phyloP scores from a whole-genome alignment of 2,113 vertebrate genomes.

The Lagenorhynchus albirostris region DNA sequence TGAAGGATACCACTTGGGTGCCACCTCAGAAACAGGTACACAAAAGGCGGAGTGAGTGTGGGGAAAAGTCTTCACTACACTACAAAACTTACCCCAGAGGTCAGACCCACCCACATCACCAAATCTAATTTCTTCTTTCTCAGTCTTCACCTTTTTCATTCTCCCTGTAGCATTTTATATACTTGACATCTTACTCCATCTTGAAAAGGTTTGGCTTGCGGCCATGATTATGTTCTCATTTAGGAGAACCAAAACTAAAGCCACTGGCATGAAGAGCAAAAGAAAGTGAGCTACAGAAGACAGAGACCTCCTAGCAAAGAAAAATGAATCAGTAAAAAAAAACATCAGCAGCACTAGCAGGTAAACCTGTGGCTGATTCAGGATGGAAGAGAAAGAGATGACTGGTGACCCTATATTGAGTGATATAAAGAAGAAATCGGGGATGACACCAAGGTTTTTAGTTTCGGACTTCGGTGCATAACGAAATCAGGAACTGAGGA shows the following conservation, averaged over 20 bases:
- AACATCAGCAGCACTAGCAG: not conserved
- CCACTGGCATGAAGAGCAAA: not conserved
- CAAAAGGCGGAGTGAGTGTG: not conserved
- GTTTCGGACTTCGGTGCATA: not conserved
- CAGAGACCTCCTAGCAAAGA: not conserved
- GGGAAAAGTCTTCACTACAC: not conserved
- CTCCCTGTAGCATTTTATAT: not conserved
- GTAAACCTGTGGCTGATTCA: not conserved
- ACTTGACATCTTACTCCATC: not conserved
- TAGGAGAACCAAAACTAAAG: not conserved
- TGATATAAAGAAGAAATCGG: not conserved
- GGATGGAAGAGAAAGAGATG: not conserved
- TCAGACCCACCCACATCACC: not conserved
- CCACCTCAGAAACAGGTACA: not conserved
- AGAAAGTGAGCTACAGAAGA: not conserved
- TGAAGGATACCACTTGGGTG: not conserved
- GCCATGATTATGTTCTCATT: not conserved
- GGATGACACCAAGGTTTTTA: not conserved
- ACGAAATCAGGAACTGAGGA: not conserved
- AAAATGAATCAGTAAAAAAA: not conserved
- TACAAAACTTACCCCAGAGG: not conserved
- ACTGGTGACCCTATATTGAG: not conserved
- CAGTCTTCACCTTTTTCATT: not conserved
- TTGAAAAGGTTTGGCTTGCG: not conserved
- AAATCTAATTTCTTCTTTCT: not conserved